Conservation (phyloP, 2,797 vertebrate species). For the Channa striata region DNA sequence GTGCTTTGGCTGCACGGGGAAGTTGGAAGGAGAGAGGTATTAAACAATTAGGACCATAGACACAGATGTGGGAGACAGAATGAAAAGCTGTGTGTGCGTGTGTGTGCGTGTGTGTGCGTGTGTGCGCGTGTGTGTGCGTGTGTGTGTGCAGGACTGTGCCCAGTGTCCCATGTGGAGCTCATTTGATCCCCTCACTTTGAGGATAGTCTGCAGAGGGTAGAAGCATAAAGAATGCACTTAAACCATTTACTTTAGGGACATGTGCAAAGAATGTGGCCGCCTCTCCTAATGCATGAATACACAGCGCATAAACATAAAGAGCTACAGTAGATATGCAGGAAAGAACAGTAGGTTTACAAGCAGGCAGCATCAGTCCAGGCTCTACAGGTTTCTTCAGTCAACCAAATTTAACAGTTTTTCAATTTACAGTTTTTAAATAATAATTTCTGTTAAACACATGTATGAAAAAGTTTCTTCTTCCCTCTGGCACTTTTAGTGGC, state of each 20-base stretch:
- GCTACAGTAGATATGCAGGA: background rate
- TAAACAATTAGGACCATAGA: slow-evolving; percentile 65
- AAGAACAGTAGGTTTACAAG: background rate
- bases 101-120: slow-evolving; percentile 24
- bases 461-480: background rate
- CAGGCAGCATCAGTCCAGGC: background rate
- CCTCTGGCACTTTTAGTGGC: too few relatives aligned
- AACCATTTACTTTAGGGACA: slow-evolving; percentile 38
- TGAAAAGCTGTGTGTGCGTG: slow-evolving; percentile 28
- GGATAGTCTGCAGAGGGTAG: slow-evolving; percentile 58
- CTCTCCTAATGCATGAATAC: slow-evolving; percentile 23
- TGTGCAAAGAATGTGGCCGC: slow-evolving; percentile 26
- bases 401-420: too few relatives aligned
- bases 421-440: background rate
- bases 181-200: slow-evolving; percentile 63
- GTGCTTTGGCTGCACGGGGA: slow-evolving; percentile 48
- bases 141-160: slow-evolving; percentile 24
- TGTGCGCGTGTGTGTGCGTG: slow-evolving; percentile 22
- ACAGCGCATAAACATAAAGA: slow-evolving; percentile 14
- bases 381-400: too few relatives aligned
- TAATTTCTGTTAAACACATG: background rate
- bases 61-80: slow-evolving; percentile 58
- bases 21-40: slow-evolving; percentile 53
- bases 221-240: slow-evolving; percentile 51
- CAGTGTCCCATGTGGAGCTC: slow-evolving; percentile 67